These are phyloP conservation scores for Mayetiola destructor DNA, from an alignment of 2,888 invertebrate species.

Conservation along the genomic window DNA sequence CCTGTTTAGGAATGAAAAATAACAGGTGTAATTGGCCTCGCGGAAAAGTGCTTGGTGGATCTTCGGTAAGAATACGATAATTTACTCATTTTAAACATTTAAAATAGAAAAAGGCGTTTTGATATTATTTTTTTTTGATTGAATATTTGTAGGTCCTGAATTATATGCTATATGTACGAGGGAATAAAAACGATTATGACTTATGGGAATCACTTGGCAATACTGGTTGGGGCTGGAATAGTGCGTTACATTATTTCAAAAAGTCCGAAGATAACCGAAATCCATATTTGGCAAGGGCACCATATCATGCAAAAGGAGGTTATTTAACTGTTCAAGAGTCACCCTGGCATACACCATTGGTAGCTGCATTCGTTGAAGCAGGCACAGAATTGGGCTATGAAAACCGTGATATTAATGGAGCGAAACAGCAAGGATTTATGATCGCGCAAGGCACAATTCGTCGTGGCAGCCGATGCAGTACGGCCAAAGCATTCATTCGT, in stretches of 20 bases:
- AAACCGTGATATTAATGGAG: slow-evolving; percentile 70
- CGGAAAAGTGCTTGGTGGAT: slow-evolving; percentile 79
- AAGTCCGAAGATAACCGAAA: slow-evolving; percentile 81
- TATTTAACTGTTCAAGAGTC: slow-evolving; percentile 67
- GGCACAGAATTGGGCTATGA: slow-evolving; percentile 72
- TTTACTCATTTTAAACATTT: too few species aligned
- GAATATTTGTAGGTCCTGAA: not conserved
- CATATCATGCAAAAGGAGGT: slow-evolving; percentile 59
- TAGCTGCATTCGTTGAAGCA: slow-evolving; percentile 68
- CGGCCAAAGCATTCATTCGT: slow-evolving; percentile 73
- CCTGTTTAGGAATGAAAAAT: slow-evolving; percentile 69
- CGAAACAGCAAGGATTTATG: slow-evolving; percentile 64
- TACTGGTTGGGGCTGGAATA: slow-evolving; percentile 74
- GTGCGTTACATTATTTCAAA: slow-evolving; percentile 74
- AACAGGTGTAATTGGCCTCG: slow-evolving; percentile 78
- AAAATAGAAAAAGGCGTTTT: too few species aligned
- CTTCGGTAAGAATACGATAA: slow-evolving; percentile 44
- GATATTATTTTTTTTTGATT: not conserved
- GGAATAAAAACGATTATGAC: slow-evolving; percentile 72
- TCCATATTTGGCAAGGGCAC: slow-evolving; percentile 57
- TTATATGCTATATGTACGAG: slow-evolving; percentile 36
- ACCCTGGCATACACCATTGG: slow-evolving; percentile 69
- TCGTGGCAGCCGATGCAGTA: slow-evolving; percentile 67
- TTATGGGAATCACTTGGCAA: slow-evolving; percentile 78
- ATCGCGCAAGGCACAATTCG: slow-evolving; percentile 69